Evolutionary conservation across 2,113 vertebrate genomes (phyloP).

Genomic region (Balaeniceps rex): DNA sequence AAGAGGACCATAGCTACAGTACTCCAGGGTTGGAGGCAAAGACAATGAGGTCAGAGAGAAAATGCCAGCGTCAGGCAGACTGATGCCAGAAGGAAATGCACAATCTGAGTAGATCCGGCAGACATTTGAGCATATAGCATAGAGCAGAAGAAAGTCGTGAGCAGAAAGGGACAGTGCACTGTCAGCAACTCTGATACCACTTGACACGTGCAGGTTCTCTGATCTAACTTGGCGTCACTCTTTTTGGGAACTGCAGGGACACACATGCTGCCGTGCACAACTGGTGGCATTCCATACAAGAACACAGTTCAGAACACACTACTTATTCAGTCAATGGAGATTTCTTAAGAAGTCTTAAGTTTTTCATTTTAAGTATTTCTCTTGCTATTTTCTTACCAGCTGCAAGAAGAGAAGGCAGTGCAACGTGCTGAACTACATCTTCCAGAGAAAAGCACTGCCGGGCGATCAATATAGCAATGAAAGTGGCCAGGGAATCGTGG

Average conservation of each 20-base stretch:
- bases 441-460: slow-evolving; percentile 79
- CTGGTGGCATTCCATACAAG: neutral
- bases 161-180: neutral
- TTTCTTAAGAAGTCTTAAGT: neutral
- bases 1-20: neutral
- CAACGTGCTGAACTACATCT: slow-evolving; percentile 76
- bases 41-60: neutral
- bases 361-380: neutral
- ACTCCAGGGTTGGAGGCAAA: neutral
- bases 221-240: neutral
- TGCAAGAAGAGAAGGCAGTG: slow-evolving; percentile 77
- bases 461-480: slow-evolving; percentile 74
- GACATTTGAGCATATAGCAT: fast-evolving
- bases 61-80: neutral
- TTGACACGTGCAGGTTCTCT: neutral
- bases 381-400: slow-evolving; percentile 56
- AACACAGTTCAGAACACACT: neutral
- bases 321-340: too few species aligned
- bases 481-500: slow-evolving; percentile 78
- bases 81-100: neutral
- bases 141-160: neutral
- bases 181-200: neutral
- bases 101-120: neutral
- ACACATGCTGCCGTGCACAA: fast-evolving
- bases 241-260: neutral